phyloP scores from a whole-genome alignment of 2,797 vertebrate genomes.

The Manis pentadactyla region DNA sequence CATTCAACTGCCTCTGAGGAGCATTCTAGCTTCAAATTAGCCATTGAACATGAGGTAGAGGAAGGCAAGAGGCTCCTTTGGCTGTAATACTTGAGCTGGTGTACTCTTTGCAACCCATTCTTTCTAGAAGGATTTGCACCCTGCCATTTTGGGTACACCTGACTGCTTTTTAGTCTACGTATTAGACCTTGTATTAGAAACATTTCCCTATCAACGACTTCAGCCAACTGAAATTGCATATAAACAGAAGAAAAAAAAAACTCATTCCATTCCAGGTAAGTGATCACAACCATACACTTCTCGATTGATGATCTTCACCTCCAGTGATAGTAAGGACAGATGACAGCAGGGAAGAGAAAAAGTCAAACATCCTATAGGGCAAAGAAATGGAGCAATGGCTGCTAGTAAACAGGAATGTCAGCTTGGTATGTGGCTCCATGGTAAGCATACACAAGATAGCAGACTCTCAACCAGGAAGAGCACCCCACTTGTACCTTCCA shows the following conservation, averaged over 20 bases:
- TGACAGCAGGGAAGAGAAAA: not conserved
- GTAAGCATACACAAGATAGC: not conserved
- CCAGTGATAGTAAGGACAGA: not conserved
- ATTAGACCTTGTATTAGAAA: constrained; percentile 25
- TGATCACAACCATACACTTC: not conserved
- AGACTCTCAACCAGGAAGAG: not conserved
- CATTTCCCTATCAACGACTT: not conserved
- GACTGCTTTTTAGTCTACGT: not conserved
- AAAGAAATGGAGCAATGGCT: not conserved
- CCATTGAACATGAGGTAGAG: not conserved
- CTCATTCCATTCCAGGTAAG: not conserved
- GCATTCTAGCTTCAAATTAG: not conserved
- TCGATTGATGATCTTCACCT: not conserved
- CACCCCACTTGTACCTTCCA: not conserved
- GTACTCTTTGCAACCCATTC: not conserved
- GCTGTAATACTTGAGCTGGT: not conserved
- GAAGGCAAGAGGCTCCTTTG: not conserved
- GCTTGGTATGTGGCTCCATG: not conserved
- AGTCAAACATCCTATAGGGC: not conserved
- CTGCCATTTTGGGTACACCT: not conserved
- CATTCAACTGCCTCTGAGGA: not conserved
- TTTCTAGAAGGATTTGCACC: constrained; percentile 9
- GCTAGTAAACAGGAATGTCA: not conserved
- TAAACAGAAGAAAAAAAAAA: not conserved
- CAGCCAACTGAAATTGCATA: not conserved